Evolutionary conservation across 2,888 invertebrate species (phyloP).

Genomic region (Eugnorisma glareosa): DNA sequence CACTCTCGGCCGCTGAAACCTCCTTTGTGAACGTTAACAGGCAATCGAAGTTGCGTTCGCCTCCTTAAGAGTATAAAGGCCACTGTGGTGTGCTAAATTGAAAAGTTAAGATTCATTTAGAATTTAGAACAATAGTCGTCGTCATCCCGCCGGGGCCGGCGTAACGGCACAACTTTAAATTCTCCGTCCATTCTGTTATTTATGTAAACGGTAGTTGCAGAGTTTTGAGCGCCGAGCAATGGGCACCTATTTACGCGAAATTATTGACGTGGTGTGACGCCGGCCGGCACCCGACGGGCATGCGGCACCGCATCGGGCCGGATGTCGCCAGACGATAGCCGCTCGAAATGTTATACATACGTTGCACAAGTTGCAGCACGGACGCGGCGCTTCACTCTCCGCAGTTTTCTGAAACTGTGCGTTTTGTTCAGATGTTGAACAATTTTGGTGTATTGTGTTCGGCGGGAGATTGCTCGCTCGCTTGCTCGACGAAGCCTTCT

Average conservation of each 20-base stretch:
- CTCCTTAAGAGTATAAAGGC: slow-evolving; percentile 65
- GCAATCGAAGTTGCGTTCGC: slow-evolving; percentile 71
- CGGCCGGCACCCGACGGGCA: neutral
- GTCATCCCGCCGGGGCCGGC: slow-evolving; percentile 11
- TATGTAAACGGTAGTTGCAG: slow-evolving; percentile 58
- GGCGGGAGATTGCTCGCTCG: slow-evolving; percentile 20
- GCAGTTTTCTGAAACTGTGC: slow-evolving; percentile 34
- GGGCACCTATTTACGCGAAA: slow-evolving; percentile 41
- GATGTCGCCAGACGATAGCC: neutral
- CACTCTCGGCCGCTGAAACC: slow-evolving; percentile 59
- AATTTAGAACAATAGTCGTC: slow-evolving; percentile 68
- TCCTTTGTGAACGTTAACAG: slow-evolving; percentile 69
- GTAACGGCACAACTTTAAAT: slow-evolving; percentile 52
- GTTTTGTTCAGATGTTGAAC: slow-evolving; percentile 40
- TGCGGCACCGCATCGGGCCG: neutral
- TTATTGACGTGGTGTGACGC: neutral
- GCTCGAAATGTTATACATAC: slow-evolving; percentile 20
- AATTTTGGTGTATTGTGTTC: slow-evolving; percentile 46
- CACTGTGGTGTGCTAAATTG: slow-evolving; percentile 64
- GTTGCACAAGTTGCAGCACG: slow-evolving; percentile 7
- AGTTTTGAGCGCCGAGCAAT: slow-evolving; percentile 23
- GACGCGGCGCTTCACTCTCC: neutral
- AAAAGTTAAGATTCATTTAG: slow-evolving; percentile 73
- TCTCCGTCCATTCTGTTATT: slow-evolving; percentile 51
- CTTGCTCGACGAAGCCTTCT: slow-evolving; percentile 38